Conservation (phyloP, 2,888 invertebrate genomes). For the Chaitophorus viminalis region DNA sequence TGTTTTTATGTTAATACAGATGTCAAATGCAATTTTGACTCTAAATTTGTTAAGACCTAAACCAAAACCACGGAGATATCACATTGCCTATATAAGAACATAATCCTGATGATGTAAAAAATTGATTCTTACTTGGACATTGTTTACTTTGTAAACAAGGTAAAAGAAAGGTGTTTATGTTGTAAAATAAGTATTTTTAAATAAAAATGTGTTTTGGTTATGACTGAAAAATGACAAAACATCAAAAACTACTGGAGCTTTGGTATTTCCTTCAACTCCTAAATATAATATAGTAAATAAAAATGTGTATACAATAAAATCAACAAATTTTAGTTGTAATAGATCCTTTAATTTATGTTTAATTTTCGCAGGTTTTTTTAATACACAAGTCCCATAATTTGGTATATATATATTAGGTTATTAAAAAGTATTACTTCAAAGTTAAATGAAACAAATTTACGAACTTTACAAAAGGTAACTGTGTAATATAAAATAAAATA, state of each 20-base stretch:
- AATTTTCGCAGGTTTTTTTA: no score
- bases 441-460: no score
- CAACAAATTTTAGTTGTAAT: not conserved
- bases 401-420: no score
- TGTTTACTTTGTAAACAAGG: not conserved
- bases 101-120: not conserved
- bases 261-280: not conserved
- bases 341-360: no score
- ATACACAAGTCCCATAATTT: no score
- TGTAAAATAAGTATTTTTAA: not conserved
- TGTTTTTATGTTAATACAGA: slow-evolving; percentile 12
- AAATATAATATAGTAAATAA: not conserved
- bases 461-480: no score
- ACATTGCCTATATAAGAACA: not conserved
- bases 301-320: not conserved
- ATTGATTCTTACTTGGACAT: not conserved
- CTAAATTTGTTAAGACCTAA: slow-evolving; percentile 52
- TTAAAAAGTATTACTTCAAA: no score
- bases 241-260: not conserved
- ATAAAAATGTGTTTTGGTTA: not conserved
- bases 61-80: slow-evolving; percentile 52
- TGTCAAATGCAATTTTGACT: slow-evolving; percentile 44
- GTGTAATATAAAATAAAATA: no score
- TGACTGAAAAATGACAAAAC: not conserved
- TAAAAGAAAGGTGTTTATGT: not conserved